Evolutionary conservation across 2,113 vertebrate species (phyloP).

Genomic region (Herpetotheres cachinnans): DNA sequence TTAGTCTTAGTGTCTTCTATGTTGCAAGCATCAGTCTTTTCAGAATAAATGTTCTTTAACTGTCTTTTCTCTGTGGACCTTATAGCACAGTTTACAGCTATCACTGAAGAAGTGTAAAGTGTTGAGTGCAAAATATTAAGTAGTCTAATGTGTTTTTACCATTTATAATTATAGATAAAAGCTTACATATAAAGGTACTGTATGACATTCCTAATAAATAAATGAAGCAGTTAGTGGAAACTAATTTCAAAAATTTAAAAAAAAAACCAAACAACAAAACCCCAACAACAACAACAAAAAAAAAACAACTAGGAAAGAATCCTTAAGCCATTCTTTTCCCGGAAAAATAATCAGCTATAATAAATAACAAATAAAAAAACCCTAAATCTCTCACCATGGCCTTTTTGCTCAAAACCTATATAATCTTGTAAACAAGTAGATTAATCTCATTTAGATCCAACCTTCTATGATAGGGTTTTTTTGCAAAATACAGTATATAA

Average conservation of each 20-base stretch:
- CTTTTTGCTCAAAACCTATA: background rate
- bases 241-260: background rate
- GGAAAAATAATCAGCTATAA: background rate
- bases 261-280: too few relatives aligned
- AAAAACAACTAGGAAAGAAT: background rate
- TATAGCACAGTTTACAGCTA: background rate
- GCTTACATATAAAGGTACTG: background rate
- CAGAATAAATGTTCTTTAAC: background rate
- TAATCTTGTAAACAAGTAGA: background rate
- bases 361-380: background rate
- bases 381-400: background rate
- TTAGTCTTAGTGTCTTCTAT: background rate
- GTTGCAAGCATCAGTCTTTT: background rate
- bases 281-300: too few relatives aligned
- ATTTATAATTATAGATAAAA: background rate
- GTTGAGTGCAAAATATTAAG: background rate
- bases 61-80: background rate
- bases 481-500: background rate
- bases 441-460: background rate
- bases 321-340: background rate
- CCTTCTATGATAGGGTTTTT: background rate
- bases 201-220: background rate
- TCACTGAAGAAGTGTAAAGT: background rate
- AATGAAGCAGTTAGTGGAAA: background rate
- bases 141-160: background rate